Conservation (phyloP, 2,797 vertebrate genomes). For the Dipus sagitta region DNA sequence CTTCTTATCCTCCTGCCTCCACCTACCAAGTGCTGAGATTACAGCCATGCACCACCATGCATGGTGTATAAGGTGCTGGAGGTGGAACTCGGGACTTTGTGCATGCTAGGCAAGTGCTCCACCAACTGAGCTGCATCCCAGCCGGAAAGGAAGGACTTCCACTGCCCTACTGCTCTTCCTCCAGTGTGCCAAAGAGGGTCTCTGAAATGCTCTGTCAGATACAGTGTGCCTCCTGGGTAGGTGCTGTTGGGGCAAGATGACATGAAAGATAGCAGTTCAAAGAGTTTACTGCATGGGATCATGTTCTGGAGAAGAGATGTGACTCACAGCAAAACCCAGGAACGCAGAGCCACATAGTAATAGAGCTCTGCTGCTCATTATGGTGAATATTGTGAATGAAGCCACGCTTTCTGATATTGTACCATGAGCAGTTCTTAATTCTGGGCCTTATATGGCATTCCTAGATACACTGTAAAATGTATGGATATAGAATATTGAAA, state of each 20-base stretch:
- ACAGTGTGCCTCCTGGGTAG: not conserved
- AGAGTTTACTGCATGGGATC: not conserved
- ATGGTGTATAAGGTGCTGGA: no score
- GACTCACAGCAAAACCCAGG: conserved; percentile 8
- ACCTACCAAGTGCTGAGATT: no score
- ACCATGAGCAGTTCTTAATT: not conserved
- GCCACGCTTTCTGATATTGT: conserved; percentile 10
- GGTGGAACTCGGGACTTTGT: no score
- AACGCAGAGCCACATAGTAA: not conserved
- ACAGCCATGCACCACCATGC: no score
- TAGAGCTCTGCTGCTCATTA: conserved; percentile 36
- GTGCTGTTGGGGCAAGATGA: not conserved
- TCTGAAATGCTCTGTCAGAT: not conserved
- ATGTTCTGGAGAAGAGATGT: not conserved
- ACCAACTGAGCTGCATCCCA: no score
- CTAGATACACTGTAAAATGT: not conserved
- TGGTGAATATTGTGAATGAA: not conserved
- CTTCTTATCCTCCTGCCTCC: no score
- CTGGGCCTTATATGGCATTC: conserved; percentile 1
- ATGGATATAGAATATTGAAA: conserved; percentile 27
- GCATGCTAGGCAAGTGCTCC: no score
- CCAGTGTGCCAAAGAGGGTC: not conserved
- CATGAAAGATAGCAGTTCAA: not conserved
- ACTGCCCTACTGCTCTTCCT: not conserved
- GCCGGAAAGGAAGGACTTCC: not conserved